phyloP scores from a whole-genome alignment of 2,797 vertebrate species.

The Alouatta caraya region DNA sequence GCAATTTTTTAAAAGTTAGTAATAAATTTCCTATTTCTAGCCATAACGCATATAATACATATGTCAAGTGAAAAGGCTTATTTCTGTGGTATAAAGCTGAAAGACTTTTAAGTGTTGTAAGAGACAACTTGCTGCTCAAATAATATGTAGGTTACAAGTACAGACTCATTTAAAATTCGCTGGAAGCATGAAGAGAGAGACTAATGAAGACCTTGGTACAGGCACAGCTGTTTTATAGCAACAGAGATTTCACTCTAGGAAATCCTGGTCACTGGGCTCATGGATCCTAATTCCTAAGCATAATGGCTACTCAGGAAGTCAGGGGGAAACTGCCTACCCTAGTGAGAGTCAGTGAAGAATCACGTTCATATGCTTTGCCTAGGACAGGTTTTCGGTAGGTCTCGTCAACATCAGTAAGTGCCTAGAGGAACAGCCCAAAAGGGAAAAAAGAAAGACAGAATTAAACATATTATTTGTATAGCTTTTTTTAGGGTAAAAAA shows the following conservation, averaged over 20 bases:
- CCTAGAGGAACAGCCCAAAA: constrained; percentile 84
- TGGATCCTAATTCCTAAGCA: neutral
- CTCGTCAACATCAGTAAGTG: constrained; percentile 98
- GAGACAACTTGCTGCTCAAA: neutral
- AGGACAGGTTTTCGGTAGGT: constrained; percentile 95
- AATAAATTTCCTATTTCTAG: constrained; percentile 14
- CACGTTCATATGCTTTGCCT: constrained; percentile 93
- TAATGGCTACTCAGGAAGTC: neutral
- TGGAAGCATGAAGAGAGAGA: neutral
- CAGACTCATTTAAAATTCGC: neutral
- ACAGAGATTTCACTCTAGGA: neutral
- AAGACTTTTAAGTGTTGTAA: neutral
- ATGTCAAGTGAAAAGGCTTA: constrained; percentile 28
- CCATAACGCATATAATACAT: neutral
- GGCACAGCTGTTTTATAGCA: constrained; percentile 33
- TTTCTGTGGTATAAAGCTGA: neutral
- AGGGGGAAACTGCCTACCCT: constrained; percentile 85
- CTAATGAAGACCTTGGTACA: neutral
- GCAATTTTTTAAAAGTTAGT: neutral
- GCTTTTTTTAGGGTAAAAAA: neutral
- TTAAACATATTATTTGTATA: neutral
- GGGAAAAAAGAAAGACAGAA: neutral
- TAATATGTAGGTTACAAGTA: neutral
- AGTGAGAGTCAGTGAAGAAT: constrained; percentile 93
- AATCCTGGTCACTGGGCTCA: neutral